Base-by-base conservation (phyloP, 2,888 invertebrate genomes). In the Ichneumoninae sp. region DNA sequence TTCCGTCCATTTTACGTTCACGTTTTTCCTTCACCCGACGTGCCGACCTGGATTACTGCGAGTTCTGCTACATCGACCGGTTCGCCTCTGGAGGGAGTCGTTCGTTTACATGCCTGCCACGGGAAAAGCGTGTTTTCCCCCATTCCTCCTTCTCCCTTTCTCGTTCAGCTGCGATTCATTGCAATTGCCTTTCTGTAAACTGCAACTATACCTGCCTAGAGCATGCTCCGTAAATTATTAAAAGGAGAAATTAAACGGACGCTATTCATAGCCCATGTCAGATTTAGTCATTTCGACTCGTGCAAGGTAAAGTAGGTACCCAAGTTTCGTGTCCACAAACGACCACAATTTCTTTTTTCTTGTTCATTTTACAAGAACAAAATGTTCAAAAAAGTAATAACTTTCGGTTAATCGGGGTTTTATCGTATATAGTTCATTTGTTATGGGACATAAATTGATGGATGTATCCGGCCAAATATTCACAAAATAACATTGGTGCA, bases 181-280 rank as follows among this genome's bases (percentile, higher is more conserved):
- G 89, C 85, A 82, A 88, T 86, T 86, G 86, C 86, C 79, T 66
- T 83, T 72, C 68, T 86, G 87, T 83, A 88, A 88, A 72, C 57
- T 70, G 60, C 57, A 80, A 71, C 74, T 65, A 40, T 40, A 36
- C 44, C 44, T 22, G 50, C 60, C 68, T 16, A 26, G 69, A 30
- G 75, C 72, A 60, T 72, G 72, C 40, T 76, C 26, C 83, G 62
- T 77, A 80, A 83, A 77, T 83, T 83, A 65, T 71, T 19, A 76
- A 50, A 47, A 30, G 5, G 54, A 36, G 60, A 70, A 19, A 69
- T 10, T 26, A 68, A 60, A 57, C 57, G 13, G 1, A 4, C 26
- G 36, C 71, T 57, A 57, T 71, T 50, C 66, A 66, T 57, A 66
- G 62, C 33, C 57, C 54, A 54, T 6, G 19, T 66, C 8, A 7